Percentiles rank a stretch among this genome's conserved stretches.
Evolutionary conservation across 1,140 invertebrate species (phyloP).

Genomic region (Chlorops oryzae): DNA sequence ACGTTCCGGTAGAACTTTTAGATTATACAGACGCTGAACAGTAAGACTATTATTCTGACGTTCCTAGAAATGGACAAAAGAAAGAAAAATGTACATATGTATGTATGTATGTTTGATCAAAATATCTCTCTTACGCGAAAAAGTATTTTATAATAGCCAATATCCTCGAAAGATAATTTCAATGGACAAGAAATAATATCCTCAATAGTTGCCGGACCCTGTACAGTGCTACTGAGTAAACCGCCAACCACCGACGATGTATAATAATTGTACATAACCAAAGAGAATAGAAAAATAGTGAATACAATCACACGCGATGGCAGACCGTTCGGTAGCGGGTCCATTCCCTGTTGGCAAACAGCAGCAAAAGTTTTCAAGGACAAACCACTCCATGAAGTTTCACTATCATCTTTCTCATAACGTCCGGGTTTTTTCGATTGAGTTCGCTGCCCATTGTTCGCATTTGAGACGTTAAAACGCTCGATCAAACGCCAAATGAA

Average conservation of each 20-base stretch:
- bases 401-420: too few relatives aligned
- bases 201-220: constrained; percentile 31
- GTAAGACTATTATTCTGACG: constrained; percentile 17
- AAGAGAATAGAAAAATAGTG: constrained; percentile 34
- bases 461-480: neutral
- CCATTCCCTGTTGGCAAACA: constrained; percentile 37
- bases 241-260: constrained; percentile 45
- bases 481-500: constrained; percentile 29
- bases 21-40: constrained; percentile 23
- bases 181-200: constrained; percentile 32
- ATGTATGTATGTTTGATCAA: neutral
- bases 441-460: neutral
- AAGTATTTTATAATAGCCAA: constrained; percentile 43
- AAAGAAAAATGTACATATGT: neutral
- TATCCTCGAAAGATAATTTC: constrained; percentile 41
- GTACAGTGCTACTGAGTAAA: constrained; percentile 31
- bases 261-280: constrained; percentile 44
- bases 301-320: constrained; percentile 32
- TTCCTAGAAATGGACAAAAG: neutral
- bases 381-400: neutral
- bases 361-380: constrained; percentile 27
- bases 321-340: constrained; percentile 24
- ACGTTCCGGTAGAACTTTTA: constrained; percentile 24
- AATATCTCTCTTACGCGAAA: constrained; percentile 28
- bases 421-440: too few relatives aligned